Conservation (phyloP, 2,113 vertebrate genomes). For the Tricholaema leucomelas region DNA sequence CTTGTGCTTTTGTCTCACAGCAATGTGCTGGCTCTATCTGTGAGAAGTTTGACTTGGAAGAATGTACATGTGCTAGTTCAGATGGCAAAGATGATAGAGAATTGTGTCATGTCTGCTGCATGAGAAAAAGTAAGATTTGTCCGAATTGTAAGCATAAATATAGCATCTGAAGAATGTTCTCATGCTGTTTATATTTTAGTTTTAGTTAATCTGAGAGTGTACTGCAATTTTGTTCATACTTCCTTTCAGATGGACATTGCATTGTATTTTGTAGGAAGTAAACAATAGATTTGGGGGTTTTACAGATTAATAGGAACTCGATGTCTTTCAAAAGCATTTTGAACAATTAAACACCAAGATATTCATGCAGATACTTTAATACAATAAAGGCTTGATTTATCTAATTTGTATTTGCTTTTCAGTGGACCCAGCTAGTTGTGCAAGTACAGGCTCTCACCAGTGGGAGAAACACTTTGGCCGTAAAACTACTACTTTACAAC, state of each 20-base stretch:
- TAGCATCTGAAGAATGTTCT: not conserved
- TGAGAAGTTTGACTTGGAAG: conserved; percentile 85
- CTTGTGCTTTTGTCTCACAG: conserved; percentile 69
- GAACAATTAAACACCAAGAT: not conserved
- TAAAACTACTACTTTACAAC: conserved; percentile 87
- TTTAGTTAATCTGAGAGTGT: not conserved
- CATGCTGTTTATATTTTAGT: not conserved
- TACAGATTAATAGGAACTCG: not conserved
- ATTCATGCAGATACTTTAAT: not conserved
- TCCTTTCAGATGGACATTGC: not conserved
- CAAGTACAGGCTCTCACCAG: conserved; percentile 86
- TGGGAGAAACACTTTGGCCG: conserved; percentile 80
- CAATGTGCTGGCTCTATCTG: conserved; percentile 96
- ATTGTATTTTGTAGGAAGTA: not conserved
- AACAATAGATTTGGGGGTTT: not conserved
- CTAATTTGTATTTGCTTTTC: conserved; percentile 23
- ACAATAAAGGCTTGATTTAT: not conserved
- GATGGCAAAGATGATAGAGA: conserved; percentile 88
- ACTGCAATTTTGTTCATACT: not conserved
- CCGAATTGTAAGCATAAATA: not conserved
- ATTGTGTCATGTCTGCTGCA: conserved; percentile 96
- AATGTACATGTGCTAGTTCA: conserved; percentile 88
- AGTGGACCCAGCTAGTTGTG: conserved; percentile 85
- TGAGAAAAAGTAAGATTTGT: conserved; percentile 88
- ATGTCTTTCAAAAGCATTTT: not conserved